Evolutionary conservation across 2,113 vertebrate genomes (phyloP), one percentile per base, ranked within the genome.

Genomic region (Cyanoliseus patagonus): DNA sequence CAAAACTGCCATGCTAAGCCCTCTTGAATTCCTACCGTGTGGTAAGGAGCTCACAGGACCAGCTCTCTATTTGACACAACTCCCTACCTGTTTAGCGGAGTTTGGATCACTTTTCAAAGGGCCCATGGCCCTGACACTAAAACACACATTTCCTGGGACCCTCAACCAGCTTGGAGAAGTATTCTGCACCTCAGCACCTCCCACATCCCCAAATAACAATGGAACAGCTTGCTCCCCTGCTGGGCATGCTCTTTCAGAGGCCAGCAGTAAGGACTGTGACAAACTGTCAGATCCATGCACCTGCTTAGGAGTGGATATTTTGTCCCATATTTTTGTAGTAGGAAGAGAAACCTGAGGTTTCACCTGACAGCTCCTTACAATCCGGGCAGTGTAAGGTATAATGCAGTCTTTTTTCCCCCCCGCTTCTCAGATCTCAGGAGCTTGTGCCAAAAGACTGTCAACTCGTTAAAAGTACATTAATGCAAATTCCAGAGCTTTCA

Each of bases 401-500:
- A 97, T 96, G 90, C 96, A 95, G 94, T 83, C 93, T 94, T 95
- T 95, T 91, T 86, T 41, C 20, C 7, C 57, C 77, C 68, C 82
- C 81, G 88, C 94, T 97, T 96, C 96, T 96, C 95, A 96, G 97
- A 97, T 98, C 96, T 95, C 94, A 94, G 92, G 79, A 97, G 86
- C 47, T 35, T 49, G 84, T 97, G 97, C 97, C 97, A 98, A 97
- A 97, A 97, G 94, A 87, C 97, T 98, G 98, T 98, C 98, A 98
- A 97, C 97, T 97, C 97, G 96, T 96, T 97, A 97, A 96, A 97
- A 97, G 96, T 96, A 97, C 96, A 97, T 97, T 97, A 97, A 98
- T 98, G 97, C 94, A 98, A 98, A 98, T 98, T 97, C 97, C 97
- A 97, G 96, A 97, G 97, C 97, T 97, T 98, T 97, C 97, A 95